Conservation (phyloP, 2,113 vertebrate species). For the Atlantisia rogersi region DNA sequence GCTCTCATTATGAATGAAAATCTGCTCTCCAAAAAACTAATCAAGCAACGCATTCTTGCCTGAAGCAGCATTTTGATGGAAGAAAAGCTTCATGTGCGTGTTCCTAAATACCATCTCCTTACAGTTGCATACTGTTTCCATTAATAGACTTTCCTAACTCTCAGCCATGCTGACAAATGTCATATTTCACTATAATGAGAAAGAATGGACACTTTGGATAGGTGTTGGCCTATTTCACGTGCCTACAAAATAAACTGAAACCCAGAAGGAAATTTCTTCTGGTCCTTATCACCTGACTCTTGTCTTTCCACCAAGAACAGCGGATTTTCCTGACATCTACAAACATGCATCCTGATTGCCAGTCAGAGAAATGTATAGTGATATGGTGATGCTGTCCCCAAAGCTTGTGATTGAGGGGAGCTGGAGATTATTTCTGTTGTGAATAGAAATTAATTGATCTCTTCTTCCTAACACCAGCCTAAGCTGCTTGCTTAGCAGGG, state of each 20-base stretch:
- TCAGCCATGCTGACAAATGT: neutral
- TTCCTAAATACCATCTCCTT: conserved; percentile 20
- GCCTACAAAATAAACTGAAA: neutral
- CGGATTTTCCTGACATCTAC: neutral
- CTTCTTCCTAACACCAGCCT: neutral
- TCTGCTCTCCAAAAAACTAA: conserved; percentile 48
- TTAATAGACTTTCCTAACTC: conserved; percentile 1
- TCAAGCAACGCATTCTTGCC: conserved; percentile 18
- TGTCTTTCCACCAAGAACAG: neutral
- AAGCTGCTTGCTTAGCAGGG: neutral
- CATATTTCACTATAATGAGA: neutral
- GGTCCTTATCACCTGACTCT: neutral
- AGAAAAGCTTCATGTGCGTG: neutral
- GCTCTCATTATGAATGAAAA: conserved; percentile 53
- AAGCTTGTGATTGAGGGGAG: neutral
- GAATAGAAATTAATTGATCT: neutral
- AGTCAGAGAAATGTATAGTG: neutral
- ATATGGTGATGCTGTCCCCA: neutral
- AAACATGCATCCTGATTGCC: neutral
- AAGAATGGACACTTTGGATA: neutral
- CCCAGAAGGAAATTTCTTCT: neutral
- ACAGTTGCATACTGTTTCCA: neutral
- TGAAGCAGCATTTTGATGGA: conserved; percentile 32
- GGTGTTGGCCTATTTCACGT: neutral
- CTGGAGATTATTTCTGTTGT: neutral